A percentile compares a stretch with the other conserved stretches of the same genome.
These are phyloP conservation scores for Gila robusta DNA, from an alignment of 2,797 vertebrate species.

Conservation along the genomic window DNA sequence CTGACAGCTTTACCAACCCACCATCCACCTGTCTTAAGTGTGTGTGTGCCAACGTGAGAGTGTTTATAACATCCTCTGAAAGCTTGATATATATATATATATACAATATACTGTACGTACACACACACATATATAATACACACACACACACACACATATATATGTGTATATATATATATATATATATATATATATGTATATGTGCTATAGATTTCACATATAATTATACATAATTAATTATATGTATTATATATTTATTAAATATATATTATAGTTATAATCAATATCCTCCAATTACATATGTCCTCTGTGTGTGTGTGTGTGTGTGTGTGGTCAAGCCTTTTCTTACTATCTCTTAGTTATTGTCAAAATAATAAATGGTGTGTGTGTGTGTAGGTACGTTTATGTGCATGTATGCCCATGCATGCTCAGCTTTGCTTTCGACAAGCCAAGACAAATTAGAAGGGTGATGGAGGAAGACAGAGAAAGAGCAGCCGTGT, in stretches of 20 bases:
- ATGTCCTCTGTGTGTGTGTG: not conserved
- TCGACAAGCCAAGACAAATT: conserved; percentile 50
- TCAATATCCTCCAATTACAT: not conserved
- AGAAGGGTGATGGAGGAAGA: conserved; percentile 53
- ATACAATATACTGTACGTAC: not conserved
- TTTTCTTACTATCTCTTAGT: not conserved
- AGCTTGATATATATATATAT: not conserved
- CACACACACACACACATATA: too few species aligned
- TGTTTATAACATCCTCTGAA: conserved; percentile 28
- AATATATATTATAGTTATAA: not conserved
- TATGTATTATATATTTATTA: not conserved
- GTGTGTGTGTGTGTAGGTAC: conserved; percentile 42
- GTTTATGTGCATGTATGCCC: conserved; percentile 24
- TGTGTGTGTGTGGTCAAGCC: too few species aligned
- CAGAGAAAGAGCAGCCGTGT: conserved; percentile 53
- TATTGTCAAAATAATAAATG: not conserved
- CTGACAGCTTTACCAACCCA: conserved; percentile 75
- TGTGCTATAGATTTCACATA: too few species aligned
- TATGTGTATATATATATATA: not conserved
- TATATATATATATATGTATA: not conserved
- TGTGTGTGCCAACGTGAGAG: conserved; percentile 53
- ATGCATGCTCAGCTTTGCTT: conserved; percentile 48
- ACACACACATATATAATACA: too few species aligned
- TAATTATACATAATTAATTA: not conserved
- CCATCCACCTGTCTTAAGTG: conserved; percentile 59